Percentiles rank a stretch among this genome's conserved stretches.
Conservation (phyloP, 2,888 invertebrate species). For the Eumerus sabulonum region DNA sequence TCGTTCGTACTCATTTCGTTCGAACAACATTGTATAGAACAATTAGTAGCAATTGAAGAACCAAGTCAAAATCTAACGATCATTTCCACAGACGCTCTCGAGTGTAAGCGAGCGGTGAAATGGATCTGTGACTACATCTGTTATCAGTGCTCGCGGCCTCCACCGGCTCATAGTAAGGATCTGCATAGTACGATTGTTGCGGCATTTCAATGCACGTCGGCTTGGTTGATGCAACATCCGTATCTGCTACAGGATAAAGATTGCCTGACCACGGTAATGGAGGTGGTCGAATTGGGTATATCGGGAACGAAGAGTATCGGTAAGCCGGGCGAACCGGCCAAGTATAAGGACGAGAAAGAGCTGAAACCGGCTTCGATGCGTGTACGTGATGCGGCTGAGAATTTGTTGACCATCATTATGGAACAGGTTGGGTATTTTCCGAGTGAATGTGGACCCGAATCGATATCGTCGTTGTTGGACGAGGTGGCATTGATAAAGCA, state of each 20-base stretch:
- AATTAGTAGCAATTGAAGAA: conserved; percentile 78
- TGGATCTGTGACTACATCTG: conserved; percentile 99
- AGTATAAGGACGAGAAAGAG: conserved; percentile 97
- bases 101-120: conserved; percentile 95
- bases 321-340: conserved; percentile 92
- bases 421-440: conserved; percentile 94
- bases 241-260: conserved; percentile 93
- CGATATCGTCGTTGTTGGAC: conserved; percentile 91
- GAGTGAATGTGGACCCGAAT: conserved; percentile 90
- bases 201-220: conserved; percentile 93
- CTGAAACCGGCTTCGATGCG: conserved; percentile 98
- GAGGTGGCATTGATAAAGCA: conserved; percentile 90
- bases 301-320: conserved; percentile 95
- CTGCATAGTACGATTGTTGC: conserved; percentile 96
- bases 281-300: conserved; percentile 98
- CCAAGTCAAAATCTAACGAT: conserved; percentile 79
- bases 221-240: conserved; percentile 96
- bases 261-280: conserved; percentile 94
- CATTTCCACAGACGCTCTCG: conserved; percentile 87
- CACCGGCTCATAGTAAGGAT: conserved; percentile 95
- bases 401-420: conserved; percentile 91
- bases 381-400: conserved; percentile 98
- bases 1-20: conserved; percentile 66
- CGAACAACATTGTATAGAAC: conserved; percentile 74
- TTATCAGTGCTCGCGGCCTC: conserved; percentile 96